These are phyloP conservation scores for Scomberomorus guttatus DNA, from an alignment of 2,797 vertebrate genomes.

Conservation along the genomic window DNA sequence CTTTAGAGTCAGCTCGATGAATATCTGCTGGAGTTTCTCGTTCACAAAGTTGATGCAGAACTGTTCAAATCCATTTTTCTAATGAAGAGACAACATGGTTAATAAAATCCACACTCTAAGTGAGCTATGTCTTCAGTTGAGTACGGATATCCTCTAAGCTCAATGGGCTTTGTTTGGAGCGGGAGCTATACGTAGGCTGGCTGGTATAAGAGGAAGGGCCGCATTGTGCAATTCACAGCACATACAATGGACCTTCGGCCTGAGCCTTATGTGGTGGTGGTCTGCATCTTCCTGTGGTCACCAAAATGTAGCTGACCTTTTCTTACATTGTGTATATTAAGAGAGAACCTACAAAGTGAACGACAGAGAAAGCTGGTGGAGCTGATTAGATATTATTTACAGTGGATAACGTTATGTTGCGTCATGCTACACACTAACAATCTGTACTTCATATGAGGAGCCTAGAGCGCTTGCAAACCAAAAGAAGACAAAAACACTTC, in stretches of 20 bases:
- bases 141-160: constrained; percentile 56
- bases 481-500: constrained; percentile 21
- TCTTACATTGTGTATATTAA: constrained; percentile 18
- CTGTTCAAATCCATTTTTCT: constrained; percentile 99
- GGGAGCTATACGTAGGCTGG: constrained; percentile 14
- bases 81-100: constrained; percentile 50
- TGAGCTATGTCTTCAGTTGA: constrained; percentile 28
- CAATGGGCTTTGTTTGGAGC: constrained; percentile 53
- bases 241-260: constrained; percentile 45
- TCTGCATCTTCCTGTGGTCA: constrained; percentile 50
- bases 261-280: constrained; percentile 21
- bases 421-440: background rate
- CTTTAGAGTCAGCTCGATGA: constrained; percentile 97
- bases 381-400: background rate
- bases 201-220: constrained; percentile 43
- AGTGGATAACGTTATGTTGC: background rate
- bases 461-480: constrained; percentile 25
- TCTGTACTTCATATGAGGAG: background rate
- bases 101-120: constrained; percentile 14
- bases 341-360: constrained; percentile 4
- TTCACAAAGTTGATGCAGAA: constrained; percentile 99
- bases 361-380: constrained; percentile 5
- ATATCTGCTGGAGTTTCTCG: constrained; percentile 98
- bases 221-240: constrained; percentile 39
- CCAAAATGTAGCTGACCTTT: constrained; percentile 19